These are phyloP conservation scores for Lucilia sericata DNA, from an alignment of 1,140 invertebrate genomes.

Conservation along the genomic window DNA sequence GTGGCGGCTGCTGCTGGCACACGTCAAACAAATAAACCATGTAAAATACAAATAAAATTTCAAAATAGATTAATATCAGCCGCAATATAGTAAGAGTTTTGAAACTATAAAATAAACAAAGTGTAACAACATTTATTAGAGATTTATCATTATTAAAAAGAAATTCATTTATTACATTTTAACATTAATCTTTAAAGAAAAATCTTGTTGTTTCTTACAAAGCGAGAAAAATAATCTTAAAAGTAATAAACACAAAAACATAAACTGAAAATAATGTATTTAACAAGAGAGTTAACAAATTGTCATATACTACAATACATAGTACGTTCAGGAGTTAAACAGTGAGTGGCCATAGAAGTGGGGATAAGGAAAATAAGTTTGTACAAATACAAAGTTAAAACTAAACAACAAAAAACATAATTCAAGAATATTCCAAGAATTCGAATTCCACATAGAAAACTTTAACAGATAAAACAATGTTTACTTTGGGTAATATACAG, in stretches of 20 bases:
- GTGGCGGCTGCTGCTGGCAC: neutral
- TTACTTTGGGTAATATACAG: too few species aligned
- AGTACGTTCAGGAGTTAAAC: neutral
- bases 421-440: too few species aligned
- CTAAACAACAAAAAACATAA: too few species aligned
- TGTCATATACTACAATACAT: neutral
- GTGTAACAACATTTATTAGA: neutral
- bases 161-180: constrained; percentile 14
- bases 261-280: neutral
- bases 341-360: neutral
- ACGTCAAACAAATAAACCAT: neutral
- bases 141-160: constrained; percentile 29
- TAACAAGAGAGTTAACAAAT: neutral
- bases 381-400: too few species aligned
- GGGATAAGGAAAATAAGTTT: neutral
- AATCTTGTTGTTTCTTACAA: neutral
- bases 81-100: neutral
- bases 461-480: too few species aligned
- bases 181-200: constrained; percentile 19
- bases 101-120: neutral
- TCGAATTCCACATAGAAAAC: too few species aligned
- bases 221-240: neutral
- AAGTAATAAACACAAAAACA: neutral
- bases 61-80: neutral
- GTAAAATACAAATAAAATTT: neutral